Conservation (phyloP, 2,113 vertebrate species). For the Setophaga kirtlandii region DNA sequence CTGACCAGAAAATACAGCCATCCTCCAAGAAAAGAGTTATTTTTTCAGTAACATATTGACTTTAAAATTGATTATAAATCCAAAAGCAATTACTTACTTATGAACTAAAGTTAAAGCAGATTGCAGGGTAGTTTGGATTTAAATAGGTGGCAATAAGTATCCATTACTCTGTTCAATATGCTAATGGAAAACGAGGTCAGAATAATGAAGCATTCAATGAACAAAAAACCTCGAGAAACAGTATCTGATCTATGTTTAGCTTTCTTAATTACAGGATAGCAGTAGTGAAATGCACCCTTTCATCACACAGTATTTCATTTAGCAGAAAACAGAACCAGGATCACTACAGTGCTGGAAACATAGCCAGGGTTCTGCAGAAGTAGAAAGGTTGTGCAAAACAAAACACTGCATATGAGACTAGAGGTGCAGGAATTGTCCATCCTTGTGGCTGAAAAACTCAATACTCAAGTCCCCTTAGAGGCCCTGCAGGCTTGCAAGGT, state of each 20-base stretch:
- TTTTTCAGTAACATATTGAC: conserved; percentile 20
- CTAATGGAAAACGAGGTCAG: neutral
- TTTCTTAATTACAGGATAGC: conserved; percentile 2
- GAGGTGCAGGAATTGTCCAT: neutral
- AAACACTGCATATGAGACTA: neutral
- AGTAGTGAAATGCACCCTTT: neutral
- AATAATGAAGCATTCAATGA: conserved; percentile 21
- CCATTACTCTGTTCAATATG: conserved; percentile 14
- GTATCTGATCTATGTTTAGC: conserved; percentile 1
- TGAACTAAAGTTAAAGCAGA: conserved; percentile 1
- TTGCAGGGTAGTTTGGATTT: conserved; percentile 8
- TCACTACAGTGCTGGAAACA: neutral
- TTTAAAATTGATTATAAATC: conserved; percentile 30
- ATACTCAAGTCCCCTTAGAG: neutral
- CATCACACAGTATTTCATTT: neutral
- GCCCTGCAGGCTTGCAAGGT: neutral
- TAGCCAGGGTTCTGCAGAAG: neutral
- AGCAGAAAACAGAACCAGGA: neutral
- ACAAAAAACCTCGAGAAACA: conserved; percentile 10
- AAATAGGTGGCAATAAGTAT: conserved; percentile 15
- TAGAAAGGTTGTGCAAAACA: neutral
- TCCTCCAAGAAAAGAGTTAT: neutral
- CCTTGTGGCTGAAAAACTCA: neutral
- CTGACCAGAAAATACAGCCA: neutral
- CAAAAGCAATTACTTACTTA: conserved; percentile 3